Evolutionary conservation across 2,888 invertebrate species (phyloP).

Genomic region (Papilio protenor): DNA sequence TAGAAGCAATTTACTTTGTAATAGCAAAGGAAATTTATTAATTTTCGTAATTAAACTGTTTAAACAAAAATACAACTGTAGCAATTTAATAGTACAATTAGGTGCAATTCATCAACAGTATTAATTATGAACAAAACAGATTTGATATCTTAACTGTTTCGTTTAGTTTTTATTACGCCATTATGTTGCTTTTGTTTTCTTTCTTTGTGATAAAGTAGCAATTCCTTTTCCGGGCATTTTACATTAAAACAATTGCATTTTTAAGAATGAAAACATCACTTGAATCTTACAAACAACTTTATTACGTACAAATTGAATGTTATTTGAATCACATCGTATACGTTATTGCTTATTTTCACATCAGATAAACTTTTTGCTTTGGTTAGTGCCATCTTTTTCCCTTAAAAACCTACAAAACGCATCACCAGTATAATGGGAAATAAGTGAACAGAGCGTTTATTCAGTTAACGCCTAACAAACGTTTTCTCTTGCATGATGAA

Average conservation of each 20-base stretch:
- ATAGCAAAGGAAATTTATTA: background rate
- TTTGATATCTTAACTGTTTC: slow-evolving; percentile 8
- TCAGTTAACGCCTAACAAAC: slow-evolving; percentile 10
- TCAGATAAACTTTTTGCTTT: no score
- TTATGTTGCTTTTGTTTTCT: slow-evolving; percentile 13
- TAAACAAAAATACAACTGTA: background rate
- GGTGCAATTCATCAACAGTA: background rate
- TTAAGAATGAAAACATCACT: background rate
- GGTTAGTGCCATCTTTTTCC: background rate
- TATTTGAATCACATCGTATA: no score
- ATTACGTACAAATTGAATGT: no score
- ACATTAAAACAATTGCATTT: background rate
- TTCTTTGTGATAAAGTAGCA: slow-evolving; percentile 7
- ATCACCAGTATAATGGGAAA: background rate
- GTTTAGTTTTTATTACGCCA: slow-evolving; percentile 16
- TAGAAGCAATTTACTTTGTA: background rate
- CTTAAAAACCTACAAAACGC: background rate
- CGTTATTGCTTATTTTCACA: no score
- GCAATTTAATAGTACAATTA: background rate
- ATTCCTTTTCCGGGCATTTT: slow-evolving; percentile 1
- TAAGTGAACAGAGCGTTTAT: background rate
- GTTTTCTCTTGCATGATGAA: slow-evolving; percentile 8
- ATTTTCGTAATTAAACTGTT: background rate
- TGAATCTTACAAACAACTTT: background rate
- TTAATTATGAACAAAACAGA: background rate